Evolutionary conservation across 2,888 invertebrate genomes (phyloP), one percentile per base, ranked within the genome.

Genomic region (Odontocolon sp.): DNA sequence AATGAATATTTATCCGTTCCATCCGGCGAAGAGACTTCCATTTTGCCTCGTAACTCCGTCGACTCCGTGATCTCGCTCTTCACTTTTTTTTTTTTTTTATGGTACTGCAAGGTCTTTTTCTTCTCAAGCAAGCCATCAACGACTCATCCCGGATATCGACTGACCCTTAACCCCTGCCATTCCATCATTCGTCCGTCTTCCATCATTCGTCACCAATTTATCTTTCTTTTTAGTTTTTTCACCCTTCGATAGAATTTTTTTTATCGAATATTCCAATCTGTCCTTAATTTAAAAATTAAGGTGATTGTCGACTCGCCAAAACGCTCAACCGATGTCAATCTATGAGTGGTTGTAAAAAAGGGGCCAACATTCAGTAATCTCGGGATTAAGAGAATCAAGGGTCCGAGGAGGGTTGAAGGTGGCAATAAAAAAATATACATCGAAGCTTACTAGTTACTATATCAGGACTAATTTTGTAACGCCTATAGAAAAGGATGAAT

Each of bases 1-100:
- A 86, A 89, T 89, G 88, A 89, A 89, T 89, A 89, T 89, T 89
- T 89, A 89, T 89, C 85, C 86, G 80, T 82, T 81, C 83, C 79
- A 81, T 78, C 77, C 75, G 31, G 28, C 59, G 52, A 47, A 47
- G 14, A 50, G 23, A 57, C 47, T 57, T 66, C 31, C 69, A 57
- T 68, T 73, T 64, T 64, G 33, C 61, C 71, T 67, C 47, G 66
- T 71, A 82, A 78, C 80, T 82, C 80, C 79, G 82, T 83, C 82
- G 38, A 52, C 47, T 59, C 52, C 36, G 38, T 26, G 63, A 63
- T 47, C 26, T 42, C n/a, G 16, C 45, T 45, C 31, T 14, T 26
- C 23, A 9, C 26, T 40, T 69, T 68, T 59, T 57, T 61, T 61
- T 66, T 52, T 61, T 72, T 76, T 73, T 61, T 11, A 45, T 63